A percentile compares a stretch with the other conserved stretches of the same genome.
phyloP scores from a whole-genome alignment of 2,113 vertebrate genomes.

The Cynoglossus semilaevis region DNA sequence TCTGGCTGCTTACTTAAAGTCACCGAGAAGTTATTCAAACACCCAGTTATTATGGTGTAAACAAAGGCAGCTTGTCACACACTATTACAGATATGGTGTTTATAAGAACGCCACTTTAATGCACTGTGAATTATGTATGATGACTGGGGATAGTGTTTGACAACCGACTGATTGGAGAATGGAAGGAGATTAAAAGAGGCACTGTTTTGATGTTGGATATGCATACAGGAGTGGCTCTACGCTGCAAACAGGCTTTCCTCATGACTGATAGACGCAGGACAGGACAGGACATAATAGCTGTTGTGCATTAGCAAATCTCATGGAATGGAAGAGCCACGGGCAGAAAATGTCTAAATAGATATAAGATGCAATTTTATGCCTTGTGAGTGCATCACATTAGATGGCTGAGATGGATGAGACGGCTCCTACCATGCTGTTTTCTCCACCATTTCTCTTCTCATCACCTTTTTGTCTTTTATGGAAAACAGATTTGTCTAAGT shows the following conservation, averaged over 20 bases:
- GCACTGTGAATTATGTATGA: slow-evolving; percentile 51
- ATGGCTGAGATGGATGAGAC: slow-evolving; percentile 11
- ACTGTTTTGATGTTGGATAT: slow-evolving; percentile 41
- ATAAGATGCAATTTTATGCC: slow-evolving; percentile 9
- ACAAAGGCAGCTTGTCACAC: slow-evolving; percentile 72
- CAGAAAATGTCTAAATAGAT: slow-evolving; percentile 2
- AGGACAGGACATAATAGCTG: slow-evolving; percentile 13
- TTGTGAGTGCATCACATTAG: slow-evolving; percentile 8
- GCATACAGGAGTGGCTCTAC: slow-evolving; percentile 24
- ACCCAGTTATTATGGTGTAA: slow-evolving; percentile 73
- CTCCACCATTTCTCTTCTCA: slow-evolving; percentile 30
- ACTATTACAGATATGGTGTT: slow-evolving; percentile 69
- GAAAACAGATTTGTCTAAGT: slow-evolving; percentile 51
- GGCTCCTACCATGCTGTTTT: slow-evolving; percentile 1
- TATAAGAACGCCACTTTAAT: slow-evolving; percentile 70
- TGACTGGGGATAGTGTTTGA: slow-evolving; percentile 64
- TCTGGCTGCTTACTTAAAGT: slow-evolving; percentile 69
- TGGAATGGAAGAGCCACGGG: background rate
- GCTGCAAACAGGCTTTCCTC: slow-evolving; percentile 21
- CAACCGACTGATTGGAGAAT: slow-evolving; percentile 55
- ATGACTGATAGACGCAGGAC: slow-evolving; percentile 26
- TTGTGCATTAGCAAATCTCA: slow-evolving; percentile 15
- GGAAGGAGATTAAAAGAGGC: slow-evolving; percentile 47
- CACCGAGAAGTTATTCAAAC: slow-evolving; percentile 75
- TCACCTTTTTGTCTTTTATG: slow-evolving; percentile 40